phyloP scores from a whole-genome alignment of 2,888 invertebrate species.

The Temnothorax rugatulus region DNA sequence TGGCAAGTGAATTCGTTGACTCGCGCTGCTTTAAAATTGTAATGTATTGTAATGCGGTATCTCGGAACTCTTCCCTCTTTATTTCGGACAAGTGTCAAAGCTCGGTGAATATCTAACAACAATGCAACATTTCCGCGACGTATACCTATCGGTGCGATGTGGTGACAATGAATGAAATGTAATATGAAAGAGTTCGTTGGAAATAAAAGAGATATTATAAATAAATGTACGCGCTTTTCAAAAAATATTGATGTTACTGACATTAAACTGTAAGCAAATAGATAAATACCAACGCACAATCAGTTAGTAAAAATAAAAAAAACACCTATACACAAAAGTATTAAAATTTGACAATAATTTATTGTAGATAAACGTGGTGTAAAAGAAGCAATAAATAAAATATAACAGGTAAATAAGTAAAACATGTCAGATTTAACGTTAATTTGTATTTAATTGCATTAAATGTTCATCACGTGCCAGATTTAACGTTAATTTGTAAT shows the following conservation, averaged over 20 bases:
- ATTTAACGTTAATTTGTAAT: not conserved
- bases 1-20: constrained; percentile 20
- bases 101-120: constrained; percentile 20
- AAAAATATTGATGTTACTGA: not conserved
- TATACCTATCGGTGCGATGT: not conserved
- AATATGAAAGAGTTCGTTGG: not conserved
- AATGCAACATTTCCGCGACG: constrained; percentile 10
- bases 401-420: not conserved
- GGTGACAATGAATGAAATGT: not conserved
- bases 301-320: not conserved
- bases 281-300: not conserved
- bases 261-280: not conserved
- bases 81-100: constrained; percentile 50
- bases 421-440: not conserved
- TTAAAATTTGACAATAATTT: not conserved
- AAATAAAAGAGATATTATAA: not conserved
- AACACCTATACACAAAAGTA: not conserved
- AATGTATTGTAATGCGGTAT: constrained; percentile 52
- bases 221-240: not conserved
- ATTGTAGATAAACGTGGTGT: not conserved
- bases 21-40: constrained; percentile 52
- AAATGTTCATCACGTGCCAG: not conserved
- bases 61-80: constrained; percentile 37
- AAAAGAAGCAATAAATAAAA: not conserved
- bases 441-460: not conserved